phyloP scores from a whole-genome alignment of 2,113 vertebrate species.

The Petromus typicus region DNA sequence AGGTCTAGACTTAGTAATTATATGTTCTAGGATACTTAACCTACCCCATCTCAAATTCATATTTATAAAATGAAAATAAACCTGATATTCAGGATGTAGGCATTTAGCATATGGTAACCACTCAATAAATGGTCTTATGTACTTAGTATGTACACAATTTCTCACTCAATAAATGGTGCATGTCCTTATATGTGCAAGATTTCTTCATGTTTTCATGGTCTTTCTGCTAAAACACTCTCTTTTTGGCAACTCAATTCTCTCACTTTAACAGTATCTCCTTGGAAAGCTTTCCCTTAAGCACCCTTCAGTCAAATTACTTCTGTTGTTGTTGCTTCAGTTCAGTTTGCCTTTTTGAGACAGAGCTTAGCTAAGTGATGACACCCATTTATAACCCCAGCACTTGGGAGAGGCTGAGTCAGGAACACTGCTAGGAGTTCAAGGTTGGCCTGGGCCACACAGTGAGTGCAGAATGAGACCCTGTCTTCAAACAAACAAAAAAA shows the following conservation, averaged over 20 bases:
- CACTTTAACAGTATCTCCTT: not conserved
- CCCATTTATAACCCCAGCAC: too few species aligned
- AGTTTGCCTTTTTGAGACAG: not conserved
- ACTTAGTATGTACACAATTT: not conserved
- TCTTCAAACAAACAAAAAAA: not conserved
- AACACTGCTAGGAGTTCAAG: too few species aligned
- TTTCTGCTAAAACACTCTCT: not conserved
- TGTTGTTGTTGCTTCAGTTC: not conserved
- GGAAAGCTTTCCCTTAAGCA: constrained; percentile 40
- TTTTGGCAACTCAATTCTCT: constrained; percentile 21
- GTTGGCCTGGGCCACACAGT: too few species aligned
- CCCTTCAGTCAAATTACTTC: not conserved
- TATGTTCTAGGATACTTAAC: not conserved
- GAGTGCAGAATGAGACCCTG: too few species aligned
- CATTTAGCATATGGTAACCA: not conserved
- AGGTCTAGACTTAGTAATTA: not conserved
- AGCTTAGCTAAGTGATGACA: not conserved
- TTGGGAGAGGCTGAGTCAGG: too few species aligned
- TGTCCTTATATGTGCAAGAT: not conserved
- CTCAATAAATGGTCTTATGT: not conserved
- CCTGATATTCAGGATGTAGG: not conserved
- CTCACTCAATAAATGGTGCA: not conserved
- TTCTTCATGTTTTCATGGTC: not conserved
- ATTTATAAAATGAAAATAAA: constrained; percentile 51
- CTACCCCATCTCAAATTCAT: not conserved